These are phyloP conservation scores for Intellagama lesueurii DNA, from an alignment of 2,797 vertebrate genomes.

Conservation along the genomic window DNA sequence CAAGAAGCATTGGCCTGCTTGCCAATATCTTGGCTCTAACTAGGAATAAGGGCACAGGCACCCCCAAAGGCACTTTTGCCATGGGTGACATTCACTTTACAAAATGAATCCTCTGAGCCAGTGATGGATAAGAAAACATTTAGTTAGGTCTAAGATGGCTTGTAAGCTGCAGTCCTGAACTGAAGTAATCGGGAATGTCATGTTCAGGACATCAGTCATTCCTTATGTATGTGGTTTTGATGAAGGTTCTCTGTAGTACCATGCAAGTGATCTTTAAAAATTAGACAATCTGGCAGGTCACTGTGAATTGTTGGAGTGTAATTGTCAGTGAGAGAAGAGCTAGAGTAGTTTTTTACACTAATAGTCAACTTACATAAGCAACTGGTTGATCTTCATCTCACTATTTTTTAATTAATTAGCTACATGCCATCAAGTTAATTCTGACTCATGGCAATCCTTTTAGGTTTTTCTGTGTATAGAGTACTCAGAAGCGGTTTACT, in stretches of 20 bases:
- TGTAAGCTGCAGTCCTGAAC: background rate
- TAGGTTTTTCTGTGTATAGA: too few relatives aligned
- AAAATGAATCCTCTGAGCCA: slow-evolving; percentile 5
- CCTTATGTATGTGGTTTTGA: background rate
- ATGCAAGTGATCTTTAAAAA: background rate
- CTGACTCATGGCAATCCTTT: too few relatives aligned
- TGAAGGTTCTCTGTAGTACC: background rate
- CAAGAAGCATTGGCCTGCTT: background rate
- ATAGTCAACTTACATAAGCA: background rate
- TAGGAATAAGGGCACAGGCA: background rate
- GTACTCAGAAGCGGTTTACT: too few relatives aligned
- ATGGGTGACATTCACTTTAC: slow-evolving; percentile 16
- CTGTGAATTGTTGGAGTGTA: background rate
- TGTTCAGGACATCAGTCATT: background rate
- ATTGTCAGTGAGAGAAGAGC: background rate
- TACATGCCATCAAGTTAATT: too few relatives aligned
- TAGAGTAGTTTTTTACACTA: background rate
- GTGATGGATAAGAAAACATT: background rate
- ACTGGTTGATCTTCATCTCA: background rate
- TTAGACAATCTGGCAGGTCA: background rate
- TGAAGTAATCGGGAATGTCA: background rate
- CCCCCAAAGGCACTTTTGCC: slow-evolving; percentile 12
- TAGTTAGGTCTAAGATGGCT: background rate
- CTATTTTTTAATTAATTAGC: background rate
- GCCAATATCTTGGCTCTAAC: background rate